Percentiles rank a stretch among this genome's conserved stretches.
Evolutionary conservation across 2,113 vertebrate genomes (phyloP).

Genomic region (Prolemur simus): DNA sequence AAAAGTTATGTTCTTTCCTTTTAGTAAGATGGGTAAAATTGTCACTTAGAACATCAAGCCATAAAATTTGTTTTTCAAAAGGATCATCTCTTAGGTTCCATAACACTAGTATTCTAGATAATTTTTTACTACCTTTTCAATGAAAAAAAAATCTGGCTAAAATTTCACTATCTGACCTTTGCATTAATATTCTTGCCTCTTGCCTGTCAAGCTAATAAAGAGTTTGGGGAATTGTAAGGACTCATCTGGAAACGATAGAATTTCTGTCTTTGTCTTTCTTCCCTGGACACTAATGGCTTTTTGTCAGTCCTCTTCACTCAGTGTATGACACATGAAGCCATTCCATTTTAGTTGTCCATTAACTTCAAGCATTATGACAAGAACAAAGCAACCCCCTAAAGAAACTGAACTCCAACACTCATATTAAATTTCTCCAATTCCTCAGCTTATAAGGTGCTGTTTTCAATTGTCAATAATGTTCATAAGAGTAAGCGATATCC

Average conservation of each 20-base stretch:
- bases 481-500: conserved; percentile 79
- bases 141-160: conserved; percentile 84
- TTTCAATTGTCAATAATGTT: conserved; percentile 82
- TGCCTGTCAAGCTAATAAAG: conserved; percentile 89
- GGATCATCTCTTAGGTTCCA: conserved; percentile 80
- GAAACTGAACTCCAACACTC: conserved; percentile 83
- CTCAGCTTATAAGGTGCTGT: conserved; percentile 80
- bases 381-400: conserved; percentile 85
- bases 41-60: conserved; percentile 81
- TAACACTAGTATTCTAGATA: conserved; percentile 84
- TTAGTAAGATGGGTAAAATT: conserved; percentile 82
- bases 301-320: conserved; percentile 92
- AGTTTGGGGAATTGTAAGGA: conserved; percentile 86
- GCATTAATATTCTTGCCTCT: conserved; percentile 89
- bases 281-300: conserved; percentile 94
- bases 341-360: conserved; percentile 91
- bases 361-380: conserved; percentile 89
- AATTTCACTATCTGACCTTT: conserved; percentile 89
- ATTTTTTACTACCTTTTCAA: conserved; percentile 86
- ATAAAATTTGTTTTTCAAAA: conserved; percentile 81
- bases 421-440: conserved; percentile 85
- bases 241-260: conserved; percentile 88
- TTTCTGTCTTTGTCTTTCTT: conserved; percentile 92
- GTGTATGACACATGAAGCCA: conserved; percentile 88
- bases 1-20: conserved; percentile 77